phyloP scores from a whole-genome alignment of 2,888 invertebrate species.

The Macaria notata region DNA sequence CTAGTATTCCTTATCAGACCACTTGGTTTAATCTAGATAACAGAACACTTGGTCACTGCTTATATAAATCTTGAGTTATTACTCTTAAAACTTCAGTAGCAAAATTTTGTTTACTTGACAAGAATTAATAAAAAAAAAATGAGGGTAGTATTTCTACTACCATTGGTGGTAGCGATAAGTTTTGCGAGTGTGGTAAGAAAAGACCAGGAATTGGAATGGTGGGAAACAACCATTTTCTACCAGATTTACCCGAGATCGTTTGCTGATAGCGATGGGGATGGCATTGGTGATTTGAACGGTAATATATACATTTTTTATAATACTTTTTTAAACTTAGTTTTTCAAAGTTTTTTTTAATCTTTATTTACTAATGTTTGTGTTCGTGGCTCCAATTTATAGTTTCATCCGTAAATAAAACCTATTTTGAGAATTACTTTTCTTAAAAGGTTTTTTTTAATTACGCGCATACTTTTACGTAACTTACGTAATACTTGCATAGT shows the following conservation, averaged over 20 bases:
- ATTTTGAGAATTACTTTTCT: too few relatives aligned
- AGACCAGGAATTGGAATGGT: slow-evolving; percentile 83
- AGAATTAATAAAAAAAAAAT: slow-evolving; percentile 30
- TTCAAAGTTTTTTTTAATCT: too few relatives aligned
- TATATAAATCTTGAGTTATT: slow-evolving; percentile 38
- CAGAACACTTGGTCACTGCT: slow-evolving; percentile 6
- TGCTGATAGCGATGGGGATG: slow-evolving; percentile 89
- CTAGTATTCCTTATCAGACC: slow-evolving; percentile 34
- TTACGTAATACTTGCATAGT: too few relatives aligned
- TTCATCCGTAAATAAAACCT: too few relatives aligned
- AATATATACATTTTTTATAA: too few relatives aligned
- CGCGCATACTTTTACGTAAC: too few relatives aligned
- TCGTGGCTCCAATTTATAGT: too few relatives aligned
- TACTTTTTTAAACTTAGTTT: too few relatives aligned
- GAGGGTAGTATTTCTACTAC: slow-evolving; percentile 50
- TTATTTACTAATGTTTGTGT: too few relatives aligned
- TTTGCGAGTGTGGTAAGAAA: slow-evolving; percentile 42
- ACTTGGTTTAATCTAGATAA: slow-evolving; percentile 32
- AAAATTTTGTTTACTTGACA: too few relatives aligned
- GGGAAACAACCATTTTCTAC: slow-evolving; percentile 88
- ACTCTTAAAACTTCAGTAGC: slow-evolving; percentile 21
- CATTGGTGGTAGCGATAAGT: slow-evolving; percentile 42
- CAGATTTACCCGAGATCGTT: slow-evolving; percentile 91
- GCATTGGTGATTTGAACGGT: slow-evolving; percentile 84
- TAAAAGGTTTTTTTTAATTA: too few relatives aligned